Percentiles rank a stretch among this genome's conserved stretches.
Evolutionary conservation across 1,140 invertebrate genomes (phyloP).

Genomic region (Rhyacophila brunnea): DNA sequence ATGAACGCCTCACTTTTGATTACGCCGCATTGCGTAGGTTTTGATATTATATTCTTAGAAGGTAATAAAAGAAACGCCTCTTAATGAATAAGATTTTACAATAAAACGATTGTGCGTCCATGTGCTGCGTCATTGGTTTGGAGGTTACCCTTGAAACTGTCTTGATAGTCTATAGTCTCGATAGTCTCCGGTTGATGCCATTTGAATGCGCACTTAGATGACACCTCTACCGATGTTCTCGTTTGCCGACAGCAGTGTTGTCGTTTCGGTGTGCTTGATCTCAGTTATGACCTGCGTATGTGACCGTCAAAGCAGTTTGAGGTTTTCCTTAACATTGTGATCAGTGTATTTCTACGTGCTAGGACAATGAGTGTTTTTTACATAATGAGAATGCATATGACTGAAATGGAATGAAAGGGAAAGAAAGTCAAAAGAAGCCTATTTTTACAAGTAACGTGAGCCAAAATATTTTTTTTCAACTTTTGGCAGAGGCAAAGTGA

Average conservation of each 20-base stretch:
- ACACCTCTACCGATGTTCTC: not conserved
- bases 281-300: slow-evolving; percentile 15
- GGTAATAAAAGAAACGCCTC: slow-evolving; percentile 15
- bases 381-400: slow-evolving; percentile 29
- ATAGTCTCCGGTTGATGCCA: slow-evolving; percentile 19
- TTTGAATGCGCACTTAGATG: slow-evolving; percentile 18
- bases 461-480: slow-evolving; percentile 33
- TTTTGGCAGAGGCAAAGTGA: slow-evolving; percentile 21
- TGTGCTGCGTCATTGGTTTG: slow-evolving; percentile 47
- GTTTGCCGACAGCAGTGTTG: not conserved
- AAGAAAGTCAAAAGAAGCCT: slow-evolving; percentile 29
- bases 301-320: slow-evolving; percentile 5
- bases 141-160: slow-evolving; percentile 26
- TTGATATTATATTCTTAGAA: slow-evolving; percentile 27
- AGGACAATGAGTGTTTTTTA: slow-evolving; percentile 35
- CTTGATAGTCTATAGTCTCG: not conserved
- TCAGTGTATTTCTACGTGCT: slow-evolving; percentile 34
- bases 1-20: slow-evolving; percentile 13
- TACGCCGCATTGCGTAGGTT: slow-evolving; percentile 13
- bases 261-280: slow-evolving; percentile 19
- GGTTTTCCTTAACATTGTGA: slow-evolving; percentile 25
- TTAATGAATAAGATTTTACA: slow-evolving; percentile 12
- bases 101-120: slow-evolving; percentile 45
- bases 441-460: slow-evolving; percentile 30
- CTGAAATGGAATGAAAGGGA: slow-evolving; percentile 21